Evolutionary conservation across 2,797 vertebrate genomes (phyloP).

Genomic region (Falco naumanni): DNA sequence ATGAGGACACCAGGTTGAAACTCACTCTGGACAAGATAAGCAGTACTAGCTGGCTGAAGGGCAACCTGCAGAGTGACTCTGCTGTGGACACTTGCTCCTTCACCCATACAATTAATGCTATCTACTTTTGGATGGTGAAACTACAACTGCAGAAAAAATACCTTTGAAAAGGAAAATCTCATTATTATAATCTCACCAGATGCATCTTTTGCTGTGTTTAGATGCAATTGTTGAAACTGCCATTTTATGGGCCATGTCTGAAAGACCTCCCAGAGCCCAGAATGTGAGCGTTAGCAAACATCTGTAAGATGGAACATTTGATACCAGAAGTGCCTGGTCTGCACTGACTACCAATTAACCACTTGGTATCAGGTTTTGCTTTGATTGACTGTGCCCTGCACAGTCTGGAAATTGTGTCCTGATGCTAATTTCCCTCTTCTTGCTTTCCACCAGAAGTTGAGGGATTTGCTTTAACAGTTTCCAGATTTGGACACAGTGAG

Average conservation of each 20-base stretch:
- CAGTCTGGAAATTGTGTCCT: neutral
- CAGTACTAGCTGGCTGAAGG: neutral
- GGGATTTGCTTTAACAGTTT: neutral
- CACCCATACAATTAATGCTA: neutral
- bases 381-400: neutral
- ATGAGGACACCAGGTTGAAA: neutral
- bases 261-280: neutral
- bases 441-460: neutral
- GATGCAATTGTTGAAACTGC: neutral
- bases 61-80: neutral
- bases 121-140: neutral
- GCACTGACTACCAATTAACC: neutral
- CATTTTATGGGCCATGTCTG: neutral
- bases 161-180: neutral
- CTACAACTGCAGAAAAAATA: neutral
- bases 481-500: neutral
- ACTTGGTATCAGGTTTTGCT: neutral
- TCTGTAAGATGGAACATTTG: neutral
- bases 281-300: neutral
- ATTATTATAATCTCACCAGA: neutral
- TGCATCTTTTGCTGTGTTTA: neutral
- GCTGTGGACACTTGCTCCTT: neutral
- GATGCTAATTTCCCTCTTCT: neutral
- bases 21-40: neutral
- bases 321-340: neutral